phyloP scores from a whole-genome alignment of 2,797 vertebrate species.

The Xenopus petersii region DNA sequence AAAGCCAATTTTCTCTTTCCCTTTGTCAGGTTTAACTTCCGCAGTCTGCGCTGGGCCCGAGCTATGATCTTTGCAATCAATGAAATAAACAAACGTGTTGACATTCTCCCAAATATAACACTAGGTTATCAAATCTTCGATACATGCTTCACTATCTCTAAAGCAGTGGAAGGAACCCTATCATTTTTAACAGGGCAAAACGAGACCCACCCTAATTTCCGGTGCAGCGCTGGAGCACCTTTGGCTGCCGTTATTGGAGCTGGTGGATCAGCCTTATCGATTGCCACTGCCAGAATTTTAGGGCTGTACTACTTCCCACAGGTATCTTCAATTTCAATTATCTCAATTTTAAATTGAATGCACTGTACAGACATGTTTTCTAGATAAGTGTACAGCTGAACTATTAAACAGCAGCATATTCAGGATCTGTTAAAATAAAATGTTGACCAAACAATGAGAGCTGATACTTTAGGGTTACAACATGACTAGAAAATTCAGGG shows the following conservation, averaged over 20 bases:
- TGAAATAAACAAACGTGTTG: constrained; percentile 69
- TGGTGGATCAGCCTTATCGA: constrained; percentile 76
- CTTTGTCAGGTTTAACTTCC: constrained; percentile 76
- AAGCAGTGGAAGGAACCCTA: constrained; percentile 78
- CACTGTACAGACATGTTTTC: no score
- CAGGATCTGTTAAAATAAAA: no score
- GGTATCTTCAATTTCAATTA: constrained; percentile 55
- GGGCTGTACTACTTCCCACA: constrained; percentile 82
- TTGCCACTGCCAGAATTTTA: constrained; percentile 79
- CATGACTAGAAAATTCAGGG: no score
- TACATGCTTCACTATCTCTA: constrained; percentile 82
- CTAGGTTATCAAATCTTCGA: constrained; percentile 83
- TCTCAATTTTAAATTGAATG: no score
- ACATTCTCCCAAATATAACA: constrained; percentile 73
- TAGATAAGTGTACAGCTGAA: no score
- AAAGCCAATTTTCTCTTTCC: neutral
- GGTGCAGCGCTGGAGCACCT: constrained; percentile 72
- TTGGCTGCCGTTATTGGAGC: constrained; percentile 76
- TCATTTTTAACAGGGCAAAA: constrained; percentile 81
- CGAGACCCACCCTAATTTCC: constrained; percentile 80
- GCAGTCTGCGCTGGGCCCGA: constrained; percentile 79
- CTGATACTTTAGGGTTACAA: no score
- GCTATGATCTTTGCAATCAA: constrained; percentile 80
- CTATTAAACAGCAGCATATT: no score
- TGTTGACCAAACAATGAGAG: no score